phyloP scores from a whole-genome alignment of 2,888 invertebrate genomes.

The Stenodera caucasica region DNA sequence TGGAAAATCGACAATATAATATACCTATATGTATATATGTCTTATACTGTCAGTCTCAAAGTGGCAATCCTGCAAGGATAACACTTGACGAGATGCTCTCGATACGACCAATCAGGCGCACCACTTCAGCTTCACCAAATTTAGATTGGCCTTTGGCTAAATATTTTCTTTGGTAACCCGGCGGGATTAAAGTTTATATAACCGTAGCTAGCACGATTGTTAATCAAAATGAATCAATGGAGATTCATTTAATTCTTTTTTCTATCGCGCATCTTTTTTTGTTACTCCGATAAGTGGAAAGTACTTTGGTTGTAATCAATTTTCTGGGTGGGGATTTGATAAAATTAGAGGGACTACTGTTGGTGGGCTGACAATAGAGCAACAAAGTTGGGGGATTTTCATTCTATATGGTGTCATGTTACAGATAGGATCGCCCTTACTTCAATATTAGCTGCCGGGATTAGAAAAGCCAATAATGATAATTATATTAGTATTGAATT shows the following conservation, averaged over 20 bases:
- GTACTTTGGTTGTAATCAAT: neutral
- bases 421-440: slow-evolving; percentile 47
- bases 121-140: slow-evolving; percentile 52
- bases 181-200: slow-evolving; percentile 56
- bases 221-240: slow-evolving; percentile 9
- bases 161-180: slow-evolving; percentile 59
- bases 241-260: neutral
- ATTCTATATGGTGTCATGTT: slow-evolving; percentile 48
- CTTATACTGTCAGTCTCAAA: slow-evolving; percentile 35
- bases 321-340: neutral
- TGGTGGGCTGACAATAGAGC: slow-evolving; percentile 10
- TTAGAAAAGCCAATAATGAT: slow-evolving; percentile 57
- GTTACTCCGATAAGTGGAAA: no score
- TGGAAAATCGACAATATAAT: no score
- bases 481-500: slow-evolving; percentile 58
- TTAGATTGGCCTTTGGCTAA: slow-evolving; percentile 59
- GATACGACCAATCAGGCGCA: slow-evolving; percentile 52
- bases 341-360: neutral
- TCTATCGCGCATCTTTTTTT: neutral
- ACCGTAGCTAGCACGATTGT: slow-evolving; percentile 37
- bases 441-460: slow-evolving; percentile 48
- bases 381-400: slow-evolving; percentile 11
- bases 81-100: slow-evolving; percentile 50
- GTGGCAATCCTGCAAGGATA: slow-evolving; percentile 53
- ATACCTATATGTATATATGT: slow-evolving; percentile 39